Percentiles rank a stretch among this genome's conserved stretches.
Evolutionary conservation across 1,140 invertebrate genomes (phyloP).

Genomic region (Zaprionus davidi): DNA sequence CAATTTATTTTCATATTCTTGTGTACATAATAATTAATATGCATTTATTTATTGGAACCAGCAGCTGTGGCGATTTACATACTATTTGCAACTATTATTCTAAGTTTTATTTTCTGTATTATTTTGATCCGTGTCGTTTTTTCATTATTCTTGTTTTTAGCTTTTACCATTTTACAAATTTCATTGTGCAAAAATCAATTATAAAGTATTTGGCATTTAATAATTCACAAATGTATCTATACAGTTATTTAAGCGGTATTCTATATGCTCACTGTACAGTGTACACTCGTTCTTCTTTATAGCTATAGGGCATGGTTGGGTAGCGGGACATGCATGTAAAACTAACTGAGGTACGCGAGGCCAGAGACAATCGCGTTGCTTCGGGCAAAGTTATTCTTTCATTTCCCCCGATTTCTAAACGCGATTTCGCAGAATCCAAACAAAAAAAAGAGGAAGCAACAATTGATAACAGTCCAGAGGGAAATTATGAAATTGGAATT

Average conservation of each 20-base stretch:
- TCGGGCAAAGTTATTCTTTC: slow-evolving; percentile 77
- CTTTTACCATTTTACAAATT: slow-evolving; percentile 51
- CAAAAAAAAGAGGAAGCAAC: slow-evolving; percentile 23
- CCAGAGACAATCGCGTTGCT: slow-evolving; percentile 56
- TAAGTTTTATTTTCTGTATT: slow-evolving; percentile 30
- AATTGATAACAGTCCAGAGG: slow-evolving; percentile 13
- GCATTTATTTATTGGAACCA: slow-evolving; percentile 43
- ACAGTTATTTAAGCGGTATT: slow-evolving; percentile 20
- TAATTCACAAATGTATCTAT: slow-evolving; percentile 47
- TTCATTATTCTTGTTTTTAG: slow-evolving; percentile 16
- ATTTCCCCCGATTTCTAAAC: slow-evolving; percentile 81
- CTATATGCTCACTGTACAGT: background rate
- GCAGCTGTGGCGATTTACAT: slow-evolving; percentile 61
- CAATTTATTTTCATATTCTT: slow-evolving; percentile 52
- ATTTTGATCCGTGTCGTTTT: slow-evolving; percentile 26
- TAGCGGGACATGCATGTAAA: background rate
- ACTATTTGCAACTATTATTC: slow-evolving; percentile 58
- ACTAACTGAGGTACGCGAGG: slow-evolving; percentile 3
- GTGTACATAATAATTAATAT: slow-evolving; percentile 53
- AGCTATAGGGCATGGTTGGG: too few species aligned
- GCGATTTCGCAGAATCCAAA: slow-evolving; percentile 26
- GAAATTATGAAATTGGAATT: slow-evolving; percentile 47
- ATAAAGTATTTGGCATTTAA: slow-evolving; percentile 61
- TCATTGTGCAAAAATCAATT: slow-evolving; percentile 69
- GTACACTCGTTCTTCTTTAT: background rate